These are phyloP conservation scores for Anniella stebbinsi DNA, from an alignment of 2,797 vertebrate species.

Conservation along the genomic window DNA sequence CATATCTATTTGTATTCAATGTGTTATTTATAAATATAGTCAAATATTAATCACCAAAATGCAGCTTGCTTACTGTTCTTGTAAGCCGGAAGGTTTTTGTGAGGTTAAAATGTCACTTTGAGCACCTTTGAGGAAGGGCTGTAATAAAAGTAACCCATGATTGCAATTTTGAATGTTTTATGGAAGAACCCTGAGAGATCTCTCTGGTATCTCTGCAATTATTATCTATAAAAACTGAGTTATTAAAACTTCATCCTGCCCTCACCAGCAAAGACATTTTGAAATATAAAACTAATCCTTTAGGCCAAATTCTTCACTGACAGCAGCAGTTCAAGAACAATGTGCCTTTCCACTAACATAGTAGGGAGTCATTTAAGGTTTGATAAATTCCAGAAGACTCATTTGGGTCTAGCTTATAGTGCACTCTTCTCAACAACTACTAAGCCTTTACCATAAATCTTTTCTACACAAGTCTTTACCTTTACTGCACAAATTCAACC, in stretches of 20 bases:
- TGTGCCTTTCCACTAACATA: not conserved
- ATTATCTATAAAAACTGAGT: not conserved
- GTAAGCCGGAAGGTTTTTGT: not conserved
- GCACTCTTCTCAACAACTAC: not conserved
- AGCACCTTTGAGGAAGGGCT: not conserved
- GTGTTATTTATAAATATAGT: not conserved
- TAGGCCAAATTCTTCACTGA: not conserved
- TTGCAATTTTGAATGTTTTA: constrained; percentile 29
- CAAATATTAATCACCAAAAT: not conserved
- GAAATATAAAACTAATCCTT: not conserved
- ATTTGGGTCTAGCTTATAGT: not conserved
- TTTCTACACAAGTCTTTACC: too few relatives aligned
- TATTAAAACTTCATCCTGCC: not conserved
- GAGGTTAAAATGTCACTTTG: not conserved
- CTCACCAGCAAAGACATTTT: not conserved
- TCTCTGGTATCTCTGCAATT: constrained; percentile 18
- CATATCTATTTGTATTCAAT: not conserved
- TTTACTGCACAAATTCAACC: not conserved
- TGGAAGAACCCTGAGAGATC: not conserved
- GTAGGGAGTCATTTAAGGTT: not conserved
- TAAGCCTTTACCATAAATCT: not conserved
- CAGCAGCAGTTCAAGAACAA: not conserved
- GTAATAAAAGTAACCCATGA: not conserved
- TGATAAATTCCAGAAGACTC: not conserved
- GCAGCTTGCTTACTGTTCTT: not conserved